Percentiles rank a stretch among this genome's conserved stretches.
These are phyloP conservation scores for Amorpha juglandis DNA, from an alignment of 2,888 invertebrate genomes.

Conservation along the genomic window DNA sequence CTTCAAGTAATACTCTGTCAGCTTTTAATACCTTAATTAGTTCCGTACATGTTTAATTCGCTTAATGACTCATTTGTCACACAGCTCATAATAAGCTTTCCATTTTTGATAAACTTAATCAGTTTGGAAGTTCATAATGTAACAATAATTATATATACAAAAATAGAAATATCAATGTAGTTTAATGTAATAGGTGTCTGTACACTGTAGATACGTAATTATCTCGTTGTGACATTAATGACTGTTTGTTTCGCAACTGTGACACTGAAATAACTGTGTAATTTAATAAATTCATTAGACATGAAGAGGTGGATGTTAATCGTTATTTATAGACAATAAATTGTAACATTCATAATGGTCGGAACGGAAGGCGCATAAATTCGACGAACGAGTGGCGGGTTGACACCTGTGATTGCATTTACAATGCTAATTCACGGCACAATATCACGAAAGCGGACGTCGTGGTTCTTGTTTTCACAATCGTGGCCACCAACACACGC, in stretches of 20 bases:
- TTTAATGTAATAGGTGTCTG: not conserved
- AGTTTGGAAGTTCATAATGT: not conserved
- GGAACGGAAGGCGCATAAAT: constrained; percentile 80
- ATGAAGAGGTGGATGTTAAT: constrained; percentile 62
- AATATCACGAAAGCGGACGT: constrained; percentile 70
- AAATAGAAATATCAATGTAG: not conserved
- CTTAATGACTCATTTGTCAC: constrained; percentile 69
- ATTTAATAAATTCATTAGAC: constrained; percentile 67
- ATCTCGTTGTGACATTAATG: constrained; percentile 43
- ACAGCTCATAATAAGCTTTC: constrained; percentile 61
- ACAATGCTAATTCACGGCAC: constrained; percentile 82
- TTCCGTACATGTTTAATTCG: constrained; percentile 74
- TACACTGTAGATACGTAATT: not conserved
- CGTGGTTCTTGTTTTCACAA: constrained; percentile 57
- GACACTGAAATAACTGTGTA: constrained; percentile 47
- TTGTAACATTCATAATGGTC: constrained; percentile 74
- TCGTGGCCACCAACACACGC: constrained; percentile 34
- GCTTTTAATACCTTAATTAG: constrained; percentile 74
- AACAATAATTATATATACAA: not conserved
- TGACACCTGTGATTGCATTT: constrained; percentile 84
- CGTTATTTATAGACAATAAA: constrained; percentile 78
- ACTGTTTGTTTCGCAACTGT: constrained; percentile 35
- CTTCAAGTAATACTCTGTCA: constrained; percentile 59
- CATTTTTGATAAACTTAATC: constrained; percentile 48
- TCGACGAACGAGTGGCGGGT: constrained; percentile 74